Base-by-base conservation (phyloP, 2,888 invertebrate genomes). In the Kryphioiulus occultus region DNA sequence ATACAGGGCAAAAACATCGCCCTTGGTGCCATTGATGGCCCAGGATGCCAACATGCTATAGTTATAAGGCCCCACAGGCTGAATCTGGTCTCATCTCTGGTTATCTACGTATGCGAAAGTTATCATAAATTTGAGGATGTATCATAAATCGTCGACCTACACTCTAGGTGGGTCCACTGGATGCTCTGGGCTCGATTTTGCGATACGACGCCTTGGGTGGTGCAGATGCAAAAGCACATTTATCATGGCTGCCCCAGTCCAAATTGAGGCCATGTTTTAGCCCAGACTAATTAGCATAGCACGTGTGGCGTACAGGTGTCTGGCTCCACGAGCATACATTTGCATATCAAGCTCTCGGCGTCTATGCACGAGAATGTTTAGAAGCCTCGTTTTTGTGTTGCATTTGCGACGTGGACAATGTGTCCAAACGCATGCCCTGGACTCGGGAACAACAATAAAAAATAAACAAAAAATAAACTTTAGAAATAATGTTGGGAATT, bases 151-250 rank as follows among this genome's bases (percentile, higher is more conserved):
- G 68, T 68, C 68, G 22, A 1, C 68, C 68, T 10, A 68, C 68
- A 10, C 68, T 68, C 68, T 68, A 68, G 68, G 68, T 68, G 68
- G 68, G 68, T 68, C 68, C 68, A 26, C n/a, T 26, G 68, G 68
- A 68, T 68, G 68, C 68, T 68, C 68, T 68, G n/a, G 68, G 68
- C 68, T 68, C 12, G 68, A 68, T 68, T 68, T 10, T 68, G 68
- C 5, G 68, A 68, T 68, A 68, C 26, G 68, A 9, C 68, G 26
- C 22, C 68, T 68, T 68, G 68, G 68, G 68, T 68, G 68, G 68
- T 68, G 68, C 68, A 9, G 26, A 26, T 68, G 68, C 26, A 26
- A 22, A 59, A n/a, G 59, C 22, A 22, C 59, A 59, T 59, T 68
- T 68, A 68, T 68, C 68, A 68, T 22, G 12, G 9, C 26, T 26